These are phyloP conservation scores for Conus betulinus DNA, from an alignment of 1,140 invertebrate species.

Conservation along the genomic window DNA sequence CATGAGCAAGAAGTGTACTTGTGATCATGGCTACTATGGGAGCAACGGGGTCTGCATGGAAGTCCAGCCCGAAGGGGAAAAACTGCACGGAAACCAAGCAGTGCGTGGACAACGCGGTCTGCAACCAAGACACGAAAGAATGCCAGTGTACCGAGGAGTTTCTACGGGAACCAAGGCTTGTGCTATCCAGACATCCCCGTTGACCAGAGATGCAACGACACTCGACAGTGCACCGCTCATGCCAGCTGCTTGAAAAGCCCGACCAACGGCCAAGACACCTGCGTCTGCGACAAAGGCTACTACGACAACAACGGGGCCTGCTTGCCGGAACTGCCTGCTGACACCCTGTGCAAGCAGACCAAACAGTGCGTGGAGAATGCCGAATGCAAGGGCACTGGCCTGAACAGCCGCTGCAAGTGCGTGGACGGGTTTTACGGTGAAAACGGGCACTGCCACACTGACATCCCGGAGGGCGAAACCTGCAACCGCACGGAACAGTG, in stretches of 20 bases:
- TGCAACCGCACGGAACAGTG: constrained; percentile 38
- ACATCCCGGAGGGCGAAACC: constrained; percentile 1
- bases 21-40: constrained; percentile 35
- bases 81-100: constrained; percentile 36
- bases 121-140: not conserved
- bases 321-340: constrained; percentile 18
- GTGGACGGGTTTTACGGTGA: constrained; percentile 34
- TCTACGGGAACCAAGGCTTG: constrained; percentile 34
- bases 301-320: constrained; percentile 36
- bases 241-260: not conserved
- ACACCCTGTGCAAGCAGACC: constrained; percentile 13
- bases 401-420: constrained; percentile 14
- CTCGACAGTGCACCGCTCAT: constrained; percentile 38
- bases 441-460: constrained; percentile 24
- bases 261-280: not conserved
- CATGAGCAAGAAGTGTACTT: constrained; percentile 25
- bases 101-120: constrained; percentile 42
- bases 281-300: constrained; percentile 29
- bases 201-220: constrained; percentile 34
- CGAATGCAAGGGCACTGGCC: constrained; percentile 1
- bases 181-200: constrained; percentile 35
- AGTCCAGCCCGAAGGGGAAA: not conserved
- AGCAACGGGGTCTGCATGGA: constrained; percentile 24
- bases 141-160: constrained; percentile 33
- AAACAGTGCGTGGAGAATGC: constrained; percentile 41